These are phyloP conservation scores for Nipponia nippon DNA, from an alignment of 2,113 vertebrate species.

Conservation along the genomic window DNA sequence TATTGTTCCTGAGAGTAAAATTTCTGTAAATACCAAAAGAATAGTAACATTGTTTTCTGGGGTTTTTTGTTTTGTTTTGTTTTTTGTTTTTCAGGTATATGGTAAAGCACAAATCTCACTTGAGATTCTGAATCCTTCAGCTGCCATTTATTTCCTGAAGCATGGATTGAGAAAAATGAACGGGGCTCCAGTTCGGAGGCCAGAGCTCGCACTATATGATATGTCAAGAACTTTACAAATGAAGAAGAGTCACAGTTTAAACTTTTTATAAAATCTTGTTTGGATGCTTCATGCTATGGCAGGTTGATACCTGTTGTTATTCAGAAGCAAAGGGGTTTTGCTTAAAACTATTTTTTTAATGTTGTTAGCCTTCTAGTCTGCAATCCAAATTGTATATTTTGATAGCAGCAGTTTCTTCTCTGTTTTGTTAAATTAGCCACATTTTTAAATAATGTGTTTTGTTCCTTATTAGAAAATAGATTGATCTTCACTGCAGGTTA, in stretches of 20 bases:
- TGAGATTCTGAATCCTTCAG: conserved; percentile 87
- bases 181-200: conserved; percentile 64
- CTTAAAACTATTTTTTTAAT: conserved; percentile 85
- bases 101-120: conserved; percentile 99
- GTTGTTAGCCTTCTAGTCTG: conserved; percentile 81
- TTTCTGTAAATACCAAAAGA: neutral
- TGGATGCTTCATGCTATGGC: conserved; percentile 70
- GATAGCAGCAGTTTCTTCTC: conserved; percentile 81
- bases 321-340: conserved; percentile 78
- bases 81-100: conserved; percentile 85
- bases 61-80: neutral
- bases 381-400: conserved; percentile 88
- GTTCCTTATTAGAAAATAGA: conserved; percentile 72
- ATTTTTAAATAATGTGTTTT: conserved; percentile 72
- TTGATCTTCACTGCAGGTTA: conserved; percentile 61
- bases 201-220: conserved; percentile 61
- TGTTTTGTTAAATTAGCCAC: conserved; percentile 79
- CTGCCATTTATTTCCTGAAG: conserved; percentile 69
- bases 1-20: neutral
- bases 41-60: neutral
- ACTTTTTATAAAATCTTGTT: conserved; percentile 74
- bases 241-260: conserved; percentile 66
- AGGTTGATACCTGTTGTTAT: conserved; percentile 68
- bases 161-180: conserved; percentile 70
- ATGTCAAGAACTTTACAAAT: conserved; percentile 70